Percentiles rank a stretch among this genome's conserved stretches.
These are phyloP conservation scores for Netelia inedita DNA, from an alignment of 2,888 invertebrate species.

Conservation along the genomic window DNA sequence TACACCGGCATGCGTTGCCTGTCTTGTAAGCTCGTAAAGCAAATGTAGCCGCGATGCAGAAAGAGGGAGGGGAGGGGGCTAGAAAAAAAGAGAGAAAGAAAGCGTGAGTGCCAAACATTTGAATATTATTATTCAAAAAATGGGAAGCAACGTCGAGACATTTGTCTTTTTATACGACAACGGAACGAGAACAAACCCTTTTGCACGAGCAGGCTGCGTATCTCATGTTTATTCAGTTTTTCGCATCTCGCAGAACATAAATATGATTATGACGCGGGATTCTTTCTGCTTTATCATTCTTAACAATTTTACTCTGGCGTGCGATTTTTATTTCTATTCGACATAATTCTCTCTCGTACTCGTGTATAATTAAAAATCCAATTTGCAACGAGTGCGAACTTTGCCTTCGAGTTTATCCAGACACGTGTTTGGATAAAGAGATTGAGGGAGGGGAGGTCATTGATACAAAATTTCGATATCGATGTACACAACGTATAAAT, in stretches of 20 bases:
- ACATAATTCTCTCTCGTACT: not conserved
- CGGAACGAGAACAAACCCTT: not conserved
- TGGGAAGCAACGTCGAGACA: not conserved
- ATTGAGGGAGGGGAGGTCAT: too few relatives aligned
- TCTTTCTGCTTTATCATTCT: not conserved
- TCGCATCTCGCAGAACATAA: not conserved
- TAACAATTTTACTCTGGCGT: not conserved
- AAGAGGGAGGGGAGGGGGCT: too few relatives aligned
- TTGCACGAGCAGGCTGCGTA: not conserved
- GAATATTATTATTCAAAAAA: constrained; percentile 54
- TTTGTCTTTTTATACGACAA: constrained; percentile 41
- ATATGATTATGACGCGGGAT: not conserved
- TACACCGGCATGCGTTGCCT: not conserved
- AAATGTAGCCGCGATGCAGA: constrained; percentile 18
- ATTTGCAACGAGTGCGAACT: too few relatives aligned
- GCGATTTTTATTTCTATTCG: too few relatives aligned
- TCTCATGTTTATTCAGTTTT: too few relatives aligned
- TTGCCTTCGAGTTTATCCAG: too few relatives aligned
- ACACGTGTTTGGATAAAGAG: too few relatives aligned
- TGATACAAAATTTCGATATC: too few relatives aligned
- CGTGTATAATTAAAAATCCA: too few relatives aligned
- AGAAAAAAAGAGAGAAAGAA: constrained; percentile 3
- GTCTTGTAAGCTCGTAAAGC: constrained; percentile 46
- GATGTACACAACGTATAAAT: too few relatives aligned
- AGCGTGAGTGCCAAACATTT: constrained; percentile 46